Base-by-base conservation (phyloP, 2,113 vertebrate genomes). In the Sceloporus tristichus region DNA sequence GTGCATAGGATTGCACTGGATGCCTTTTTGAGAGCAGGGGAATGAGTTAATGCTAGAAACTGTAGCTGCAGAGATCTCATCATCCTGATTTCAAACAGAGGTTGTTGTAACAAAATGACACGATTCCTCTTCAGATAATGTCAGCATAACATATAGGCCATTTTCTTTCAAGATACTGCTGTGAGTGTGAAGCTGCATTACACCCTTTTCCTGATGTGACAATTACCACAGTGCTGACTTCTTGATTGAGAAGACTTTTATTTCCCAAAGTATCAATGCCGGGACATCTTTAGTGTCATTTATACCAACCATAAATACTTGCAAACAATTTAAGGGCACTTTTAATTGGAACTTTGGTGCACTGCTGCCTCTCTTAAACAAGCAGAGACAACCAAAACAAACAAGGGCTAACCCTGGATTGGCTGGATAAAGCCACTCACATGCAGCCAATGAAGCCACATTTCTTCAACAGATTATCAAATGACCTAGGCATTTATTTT, bases 271-370 rank as follows among this genome's bases (percentile, higher is more conserved):
- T 87, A 0, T 76, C 27, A 75, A 10, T 88, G 90, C 34, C 2
- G 54, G 65, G 38, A 42, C 25, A 82, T 84, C 38, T 92, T 91
- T 76, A 85, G 6, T 40, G 10, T 83, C n/a, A 78, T 81, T 79
- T 91, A 87, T 88, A 80, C 78, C 29, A 85, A 19, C 53, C 80
- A 80, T 88, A 88, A 88, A 71, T 90, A 76, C n/a, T 74, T 42
- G 16, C 40, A 62, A 79, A 42, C 10, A 76, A 3, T 0, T 38
- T 68, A 42, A 80, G 34, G 79, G 80, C 0, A 0, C 86, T 54
- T 5, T 85, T 71, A 91, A 84, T 54, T 82, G 70, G 78, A 86
- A 86, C 65, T 89, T 42, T 62, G 2, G 3, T 78, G 85, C 19
- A 62, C 29, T 77, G 8, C 62, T 25, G 42, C 25, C n/a, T 70